phyloP scores from a whole-genome alignment of 1,140 invertebrate genomes.

The Macrostomum lignano region DNA sequence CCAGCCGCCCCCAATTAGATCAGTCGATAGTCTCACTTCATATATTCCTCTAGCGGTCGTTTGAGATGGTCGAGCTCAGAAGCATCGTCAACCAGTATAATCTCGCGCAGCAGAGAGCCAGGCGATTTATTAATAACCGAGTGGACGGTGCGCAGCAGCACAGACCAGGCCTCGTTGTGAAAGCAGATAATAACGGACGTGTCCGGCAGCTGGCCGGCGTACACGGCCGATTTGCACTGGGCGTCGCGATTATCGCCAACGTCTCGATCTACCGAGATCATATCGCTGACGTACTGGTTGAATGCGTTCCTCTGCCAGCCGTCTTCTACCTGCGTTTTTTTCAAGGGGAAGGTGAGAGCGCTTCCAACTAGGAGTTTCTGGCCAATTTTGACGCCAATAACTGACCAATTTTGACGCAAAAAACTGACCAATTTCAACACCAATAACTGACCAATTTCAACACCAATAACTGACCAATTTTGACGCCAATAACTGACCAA shows the following conservation, averaged over 20 bases:
- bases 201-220: background rate
- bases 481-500: too few relatives aligned
- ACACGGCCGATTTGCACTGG: too few relatives aligned
- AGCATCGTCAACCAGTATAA: conserved; percentile 7
- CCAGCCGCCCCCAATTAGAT: too few relatives aligned
- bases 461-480: too few relatives aligned
- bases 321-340: conserved; percentile 57
- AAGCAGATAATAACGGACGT: conserved; percentile 57
- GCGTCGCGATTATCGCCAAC: conserved; percentile 71
- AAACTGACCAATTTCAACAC: too few relatives aligned
- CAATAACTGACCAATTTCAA: too few relatives aligned
- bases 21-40: too few relatives aligned
- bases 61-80: background rate
- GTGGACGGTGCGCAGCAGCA: conserved; percentile 51
- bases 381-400: conserved; percentile 1
- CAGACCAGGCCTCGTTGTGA: conserved; percentile 74
- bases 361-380: conserved; percentile 36
- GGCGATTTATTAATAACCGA: conserved; percentile 57
- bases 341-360: too few relatives aligned
- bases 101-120: conserved; percentile 33
- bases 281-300: conserved; percentile 86
- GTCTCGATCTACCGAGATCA: conserved; percentile 71
- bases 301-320: conserved; percentile 92
- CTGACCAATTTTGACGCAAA: too few relatives aligned
- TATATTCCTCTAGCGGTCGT: conserved; percentile 13